Evolutionary conservation across 2,113 vertebrate species (phyloP), one percentile per base, ranked within the genome.

Genomic region (Grammomys surdaster): DNA sequence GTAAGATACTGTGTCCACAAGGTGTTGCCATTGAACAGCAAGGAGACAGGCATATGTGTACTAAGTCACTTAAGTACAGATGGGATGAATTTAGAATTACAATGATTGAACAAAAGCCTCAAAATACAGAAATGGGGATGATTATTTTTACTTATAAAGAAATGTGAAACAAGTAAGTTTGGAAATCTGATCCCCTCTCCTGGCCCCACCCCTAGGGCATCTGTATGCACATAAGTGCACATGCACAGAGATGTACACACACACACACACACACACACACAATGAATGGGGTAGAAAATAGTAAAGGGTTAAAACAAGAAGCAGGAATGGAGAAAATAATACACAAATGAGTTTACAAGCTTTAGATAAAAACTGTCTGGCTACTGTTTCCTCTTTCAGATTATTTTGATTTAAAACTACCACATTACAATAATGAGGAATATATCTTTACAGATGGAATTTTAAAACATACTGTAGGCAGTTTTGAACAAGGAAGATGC

Each of bases 401-500:
- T 4, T 12, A 48, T 54, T 89, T 88, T 31, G 77, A 77, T 95
- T 94, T 94, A 73, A 93, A 96, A 90, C 46, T 51, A 93, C 7
- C 65, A 85, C 11, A 8, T 6, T 78, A 88, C 56, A 81, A 90
- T 87, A 92, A 31, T 11, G 70, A 95, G 40, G 76, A 88, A 81
- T 84, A 91, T 82, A 51, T 85, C 5, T 96, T 77, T 91, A 70
- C 90, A 46, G 65, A 28, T 88, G 28, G 46, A 92, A 92, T 95
- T 90, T 95, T 40, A 93, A 95, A 48, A 77, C 51, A 90, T 73
- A 90, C 7, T 69, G 1, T 78, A 93, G 72, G 65, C 60, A n/a
- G 14, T 90, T 96, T 94, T 48, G 10, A 14, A 93, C 3, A 96
- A 93, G 10, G 40, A 65, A 69, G 9, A 56, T 70, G 92, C 67